Evolutionary conservation across 2,797 vertebrate genomes (phyloP).

Genomic region (Knipowitschia caucasica): DNA sequence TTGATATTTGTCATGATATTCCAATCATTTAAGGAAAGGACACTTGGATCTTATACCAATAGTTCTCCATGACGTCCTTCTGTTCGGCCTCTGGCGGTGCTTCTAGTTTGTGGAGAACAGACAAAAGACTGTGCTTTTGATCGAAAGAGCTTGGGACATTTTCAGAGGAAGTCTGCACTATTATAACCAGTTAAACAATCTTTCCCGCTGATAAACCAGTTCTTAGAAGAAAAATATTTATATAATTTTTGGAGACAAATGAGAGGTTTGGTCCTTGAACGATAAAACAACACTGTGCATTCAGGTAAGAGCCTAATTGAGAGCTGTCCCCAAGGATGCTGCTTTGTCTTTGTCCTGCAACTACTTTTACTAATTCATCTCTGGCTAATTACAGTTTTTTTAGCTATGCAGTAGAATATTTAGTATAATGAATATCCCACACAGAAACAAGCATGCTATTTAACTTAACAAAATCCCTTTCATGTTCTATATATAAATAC

Average conservation of each 20-base stretch:
- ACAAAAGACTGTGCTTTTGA: constrained; percentile 78
- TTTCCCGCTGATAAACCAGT: constrained; percentile 58
- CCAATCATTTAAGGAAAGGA: constrained; percentile 83
- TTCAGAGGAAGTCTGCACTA: constrained; percentile 56
- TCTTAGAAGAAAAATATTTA: constrained; percentile 62
- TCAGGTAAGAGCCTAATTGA: constrained; percentile 34
- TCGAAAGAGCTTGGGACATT: constrained; percentile 67
- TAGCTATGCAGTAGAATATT: not conserved
- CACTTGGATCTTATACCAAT: constrained; percentile 82
- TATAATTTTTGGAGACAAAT: constrained; percentile 49
- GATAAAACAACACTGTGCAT: constrained; percentile 49
- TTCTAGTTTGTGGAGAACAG: constrained; percentile 74
- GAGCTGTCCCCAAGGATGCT: constrained; percentile 21
- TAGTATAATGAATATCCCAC: not conserved
- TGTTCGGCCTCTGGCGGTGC: constrained; percentile 72
- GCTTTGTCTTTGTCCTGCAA: constrained; percentile 16
- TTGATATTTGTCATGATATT: no score
- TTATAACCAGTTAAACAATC: constrained; percentile 69
- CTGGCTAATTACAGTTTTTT: not conserved
- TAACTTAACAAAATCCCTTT: constrained; percentile 1
- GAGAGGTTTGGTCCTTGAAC: constrained; percentile 50
- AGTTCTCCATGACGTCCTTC: constrained; percentile 79
- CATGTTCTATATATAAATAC: not conserved
- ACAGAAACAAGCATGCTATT: not conserved
- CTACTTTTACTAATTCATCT: constrained; percentile 15